Conservation (phyloP, 2,797 vertebrate genomes). For the Acanthurus leucopareius region DNA sequence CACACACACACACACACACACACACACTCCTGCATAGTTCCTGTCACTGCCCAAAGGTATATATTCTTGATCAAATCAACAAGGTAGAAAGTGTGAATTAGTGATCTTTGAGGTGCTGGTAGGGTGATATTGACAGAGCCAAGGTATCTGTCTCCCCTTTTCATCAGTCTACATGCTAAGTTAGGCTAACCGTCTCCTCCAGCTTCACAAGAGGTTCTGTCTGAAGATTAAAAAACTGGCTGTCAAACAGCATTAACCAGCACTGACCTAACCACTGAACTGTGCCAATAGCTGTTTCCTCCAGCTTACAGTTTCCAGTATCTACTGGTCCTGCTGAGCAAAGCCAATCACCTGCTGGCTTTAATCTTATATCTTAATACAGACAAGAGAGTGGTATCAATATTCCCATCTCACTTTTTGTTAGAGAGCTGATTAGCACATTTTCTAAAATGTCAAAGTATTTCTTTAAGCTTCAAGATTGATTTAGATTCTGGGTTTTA, state of each 20-base stretch:
- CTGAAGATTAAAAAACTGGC: background rate
- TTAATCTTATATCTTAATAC: background rate
- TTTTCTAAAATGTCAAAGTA: conserved; percentile 18
- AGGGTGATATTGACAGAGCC: background rate
- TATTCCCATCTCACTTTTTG: background rate
- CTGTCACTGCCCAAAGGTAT: background rate
- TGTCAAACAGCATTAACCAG: background rate
- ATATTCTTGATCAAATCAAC: background rate
- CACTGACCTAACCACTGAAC: background rate
- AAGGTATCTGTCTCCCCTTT: background rate
- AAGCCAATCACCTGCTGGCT: background rate
- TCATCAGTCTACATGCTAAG: background rate
- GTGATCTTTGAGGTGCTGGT: background rate
- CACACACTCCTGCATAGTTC: no score
- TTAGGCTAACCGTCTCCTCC: no score
- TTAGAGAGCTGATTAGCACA: background rate
- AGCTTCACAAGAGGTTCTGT: background rate
- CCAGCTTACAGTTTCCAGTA: background rate
- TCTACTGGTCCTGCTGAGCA: background rate
- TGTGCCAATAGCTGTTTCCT: no score
- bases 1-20: no score
- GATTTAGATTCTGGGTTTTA: conserved; percentile 1
- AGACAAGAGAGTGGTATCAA: background rate
- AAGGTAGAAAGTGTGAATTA: background rate
- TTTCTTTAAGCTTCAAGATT: conserved; percentile 1